Conservation (phyloP, 2,888 invertebrate species). For the Drosophila maculinotata region DNA sequence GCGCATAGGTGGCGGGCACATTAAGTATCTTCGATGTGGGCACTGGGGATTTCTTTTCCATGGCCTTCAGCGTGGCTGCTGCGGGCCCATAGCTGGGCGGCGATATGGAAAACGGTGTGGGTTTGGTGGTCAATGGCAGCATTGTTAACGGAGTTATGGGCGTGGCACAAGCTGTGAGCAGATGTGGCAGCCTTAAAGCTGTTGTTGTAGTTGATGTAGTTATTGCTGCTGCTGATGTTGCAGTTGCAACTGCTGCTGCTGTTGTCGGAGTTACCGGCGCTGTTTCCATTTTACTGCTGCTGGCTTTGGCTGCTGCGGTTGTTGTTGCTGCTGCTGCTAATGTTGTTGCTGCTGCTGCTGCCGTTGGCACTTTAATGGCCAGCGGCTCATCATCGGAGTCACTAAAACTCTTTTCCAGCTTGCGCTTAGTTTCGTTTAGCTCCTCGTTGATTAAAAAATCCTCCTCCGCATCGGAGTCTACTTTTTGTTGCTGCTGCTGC, state of each 20-base stretch:
- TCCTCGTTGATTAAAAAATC: slow-evolving; percentile 83
- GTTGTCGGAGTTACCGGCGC: slow-evolving; percentile 3
- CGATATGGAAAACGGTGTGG: slow-evolving; percentile 48
- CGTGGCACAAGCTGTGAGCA: slow-evolving; percentile 12
- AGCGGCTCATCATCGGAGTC: slow-evolving; percentile 89
- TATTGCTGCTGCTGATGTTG: slow-evolving; percentile 46
- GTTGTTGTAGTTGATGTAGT: slow-evolving; percentile 1
- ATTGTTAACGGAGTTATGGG: slow-evolving; percentile 68
- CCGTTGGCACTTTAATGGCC: slow-evolving; percentile 86
- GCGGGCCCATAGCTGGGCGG: slow-evolving; percentile 58
- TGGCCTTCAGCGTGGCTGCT: slow-evolving; percentile 56
- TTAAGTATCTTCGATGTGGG: slow-evolving; percentile 82
- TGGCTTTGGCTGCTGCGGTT: neutral
- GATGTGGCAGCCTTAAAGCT: slow-evolving; percentile 19
- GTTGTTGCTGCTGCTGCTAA: neutral
- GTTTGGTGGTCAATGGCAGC: slow-evolving; percentile 77
- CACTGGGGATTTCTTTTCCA: slow-evolving; percentile 82
- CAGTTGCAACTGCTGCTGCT: slow-evolving; percentile 1
- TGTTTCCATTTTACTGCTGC: neutral
- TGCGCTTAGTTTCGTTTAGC: slow-evolving; percentile 82
- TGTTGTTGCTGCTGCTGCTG: slow-evolving; percentile 20
- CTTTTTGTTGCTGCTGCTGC: slow-evolving; percentile 51
- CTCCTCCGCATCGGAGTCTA: slow-evolving; percentile 80
- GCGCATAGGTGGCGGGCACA: slow-evolving; percentile 80
- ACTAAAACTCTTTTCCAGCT: slow-evolving; percentile 86